phyloP scores from a whole-genome alignment of 2,113 vertebrate species.

The Cepphus grylle region DNA sequence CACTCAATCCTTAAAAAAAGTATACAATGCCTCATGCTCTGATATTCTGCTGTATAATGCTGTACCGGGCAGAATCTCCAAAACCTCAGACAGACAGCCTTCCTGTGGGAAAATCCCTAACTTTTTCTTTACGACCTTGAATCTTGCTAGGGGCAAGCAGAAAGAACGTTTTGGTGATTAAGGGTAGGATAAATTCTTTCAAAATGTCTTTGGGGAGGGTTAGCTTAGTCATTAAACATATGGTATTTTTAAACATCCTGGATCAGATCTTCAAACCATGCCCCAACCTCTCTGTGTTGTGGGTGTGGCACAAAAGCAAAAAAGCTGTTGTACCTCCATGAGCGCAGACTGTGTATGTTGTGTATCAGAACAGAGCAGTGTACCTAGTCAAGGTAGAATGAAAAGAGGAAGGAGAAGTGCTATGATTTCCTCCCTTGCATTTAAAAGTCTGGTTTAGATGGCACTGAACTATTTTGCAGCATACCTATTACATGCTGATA shows the following conservation, averaged over 20 bases:
- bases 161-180: not conserved
- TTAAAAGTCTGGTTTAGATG: slow-evolving; percentile 26
- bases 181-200: not conserved
- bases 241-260: slow-evolving; percentile 22
- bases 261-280: not conserved
- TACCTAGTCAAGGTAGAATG: not conserved
- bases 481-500: not conserved
- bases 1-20: not conserved
- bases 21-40: not conserved
- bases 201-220: not conserved
- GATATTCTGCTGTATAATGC: not conserved
- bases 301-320: not conserved
- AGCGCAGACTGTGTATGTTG: rapidly evolving
- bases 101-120: slow-evolving; percentile 25
- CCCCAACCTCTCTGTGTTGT: not conserved
- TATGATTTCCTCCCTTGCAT: not conserved
- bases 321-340: not conserved
- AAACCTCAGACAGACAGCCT: not conserved
- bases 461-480: slow-evolving; percentile 17
- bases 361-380: not conserved
- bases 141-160: not conserved
- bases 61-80: not conserved
- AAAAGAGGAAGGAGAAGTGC: not conserved
- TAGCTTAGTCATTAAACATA: slow-evolving; percentile 8
- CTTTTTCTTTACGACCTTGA: not conserved